phyloP scores from a whole-genome alignment of 2,888 invertebrate species.

The Pomacea canaliculata region DNA sequence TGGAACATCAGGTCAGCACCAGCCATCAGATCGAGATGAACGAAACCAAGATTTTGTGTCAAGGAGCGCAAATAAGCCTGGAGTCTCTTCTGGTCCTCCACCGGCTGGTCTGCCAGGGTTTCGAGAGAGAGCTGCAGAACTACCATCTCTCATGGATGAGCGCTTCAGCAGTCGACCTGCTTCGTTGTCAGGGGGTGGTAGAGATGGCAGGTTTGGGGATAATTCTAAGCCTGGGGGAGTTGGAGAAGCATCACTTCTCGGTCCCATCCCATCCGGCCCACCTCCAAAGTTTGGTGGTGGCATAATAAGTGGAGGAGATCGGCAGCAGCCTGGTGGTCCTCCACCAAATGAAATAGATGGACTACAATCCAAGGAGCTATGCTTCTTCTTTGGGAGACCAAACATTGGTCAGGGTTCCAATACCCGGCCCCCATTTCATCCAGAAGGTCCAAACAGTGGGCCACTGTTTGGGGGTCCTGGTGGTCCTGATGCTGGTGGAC shows the following conservation, averaged over 20 bases:
- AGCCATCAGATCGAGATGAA: slow-evolving; percentile 1
- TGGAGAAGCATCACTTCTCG: slow-evolving; percentile 20
- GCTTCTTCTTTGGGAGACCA: not conserved
- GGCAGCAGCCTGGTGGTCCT: not conserved
- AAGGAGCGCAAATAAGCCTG: slow-evolving; percentile 3
- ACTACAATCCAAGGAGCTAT: not conserved
- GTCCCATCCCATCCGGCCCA: slow-evolving; percentile 15
- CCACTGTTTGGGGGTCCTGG: slow-evolving; percentile 20
- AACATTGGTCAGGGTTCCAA: not conserved
- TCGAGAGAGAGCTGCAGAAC: slow-evolving; percentile 18
- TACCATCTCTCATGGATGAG: slow-evolving; percentile 20
- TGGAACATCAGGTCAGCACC: slow-evolving; percentile 1
- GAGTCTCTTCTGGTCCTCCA: not conserved
- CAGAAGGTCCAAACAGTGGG: slow-evolving; percentile 16
- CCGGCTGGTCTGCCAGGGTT: not conserved
- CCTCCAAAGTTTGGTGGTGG: slow-evolving; percentile 10
- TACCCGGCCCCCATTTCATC: not conserved
- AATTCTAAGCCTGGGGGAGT: slow-evolving; percentile 1
- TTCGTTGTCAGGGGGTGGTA: not conserved
- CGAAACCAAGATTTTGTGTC: not conserved
- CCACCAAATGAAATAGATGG: not conserved
- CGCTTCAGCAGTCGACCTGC: slow-evolving; percentile 10
- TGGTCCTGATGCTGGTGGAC: slow-evolving; percentile 17
- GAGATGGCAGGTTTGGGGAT: not conserved
- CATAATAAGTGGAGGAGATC: not conserved